Conservation (phyloP, 2,113 vertebrate genomes). For the Toxotes jaculatrix region DNA sequence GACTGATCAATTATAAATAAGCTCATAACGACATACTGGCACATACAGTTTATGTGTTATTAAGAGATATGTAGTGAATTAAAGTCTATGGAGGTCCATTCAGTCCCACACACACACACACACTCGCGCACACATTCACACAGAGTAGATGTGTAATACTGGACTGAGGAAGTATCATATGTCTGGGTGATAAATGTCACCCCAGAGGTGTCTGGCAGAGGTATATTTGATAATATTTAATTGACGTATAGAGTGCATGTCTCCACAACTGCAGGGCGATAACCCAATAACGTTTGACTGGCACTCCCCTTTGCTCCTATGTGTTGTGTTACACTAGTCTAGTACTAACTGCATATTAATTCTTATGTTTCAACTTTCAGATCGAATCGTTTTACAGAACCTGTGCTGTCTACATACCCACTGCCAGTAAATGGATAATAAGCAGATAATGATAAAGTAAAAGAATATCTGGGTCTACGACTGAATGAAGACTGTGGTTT, state of each 20-base stretch:
- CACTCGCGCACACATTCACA: not conserved
- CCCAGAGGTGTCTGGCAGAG: constrained; percentile 52
- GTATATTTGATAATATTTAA: constrained; percentile 56
- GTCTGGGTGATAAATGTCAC: constrained; percentile 50
- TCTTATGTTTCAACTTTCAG: constrained; percentile 61
- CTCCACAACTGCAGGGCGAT: constrained; percentile 61
- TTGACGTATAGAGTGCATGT: constrained; percentile 66
- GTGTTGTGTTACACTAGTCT: constrained; percentile 76
- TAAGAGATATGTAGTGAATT: not conserved
- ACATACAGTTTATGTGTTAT: not conserved
- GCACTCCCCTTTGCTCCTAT: constrained; percentile 55
- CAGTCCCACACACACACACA: not conserved
- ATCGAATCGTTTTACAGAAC: constrained; percentile 48
- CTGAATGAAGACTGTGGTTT: constrained; percentile 1
- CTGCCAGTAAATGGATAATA: constrained; percentile 41
- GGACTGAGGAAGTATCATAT: constrained; percentile 52
- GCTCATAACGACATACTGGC: not conserved
- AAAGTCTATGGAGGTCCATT: not conserved
- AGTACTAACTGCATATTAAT: constrained; percentile 75
- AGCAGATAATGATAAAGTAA: constrained; percentile 10
- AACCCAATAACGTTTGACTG: constrained; percentile 66
- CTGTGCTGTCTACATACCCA: constrained; percentile 29
- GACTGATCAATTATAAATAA: not conserved
- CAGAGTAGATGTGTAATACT: not conserved
- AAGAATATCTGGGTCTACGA: constrained; percentile 3